Base-by-base conservation (phyloP, 1,140 invertebrate genomes). In the Solenopsis invicta region DNA sequence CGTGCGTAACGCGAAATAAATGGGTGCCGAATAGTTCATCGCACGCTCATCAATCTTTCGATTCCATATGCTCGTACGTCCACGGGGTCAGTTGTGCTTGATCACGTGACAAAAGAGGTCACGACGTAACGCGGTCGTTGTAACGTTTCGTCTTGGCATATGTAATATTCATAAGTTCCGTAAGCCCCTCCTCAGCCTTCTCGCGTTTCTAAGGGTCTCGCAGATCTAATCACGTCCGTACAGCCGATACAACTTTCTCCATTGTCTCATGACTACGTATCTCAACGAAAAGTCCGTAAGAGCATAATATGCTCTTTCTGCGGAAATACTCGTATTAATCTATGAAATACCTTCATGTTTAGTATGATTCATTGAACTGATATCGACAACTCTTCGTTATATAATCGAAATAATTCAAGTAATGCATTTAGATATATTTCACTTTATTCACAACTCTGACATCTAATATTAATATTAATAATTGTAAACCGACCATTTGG, bases 111-210 rank as follows among this genome's bases (percentile, higher is more conserved):
- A 8, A 74, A 72, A 56, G 41, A 54, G 52, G 24, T 82, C 41
- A 72, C 18, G 24, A 72, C 13, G 21, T 82, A 82, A 82, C 54
- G 78, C 41, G 67, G 12, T 72, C 78, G 67, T 54, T 62, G 48
- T 80, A 64, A 77, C 13, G 29, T 50, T 4, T 78, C 76, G 77
- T 72, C 8, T 37, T 8, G 21, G 4, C 37, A 24, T 52, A 72
- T 82, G 48, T 18, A 67, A 81, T 81, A 81, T 81, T 81, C 66
- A 81, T 71, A 74, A 82, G 67, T 74, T 59, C 29, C 41, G 48
- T 48, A 82, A 72, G 2, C 16, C 13, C 16, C 37, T n/a, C 24
- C 24, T n/a, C 59, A 24, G n/a, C 13, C n/a, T 37, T 21, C 13
- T 18, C 4, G 2, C 18, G 16, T 62, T 18, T 34, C 59, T n/a